phyloP scores from a whole-genome alignment of 2,113 vertebrate species.

The Plectropomus leopardus region DNA sequence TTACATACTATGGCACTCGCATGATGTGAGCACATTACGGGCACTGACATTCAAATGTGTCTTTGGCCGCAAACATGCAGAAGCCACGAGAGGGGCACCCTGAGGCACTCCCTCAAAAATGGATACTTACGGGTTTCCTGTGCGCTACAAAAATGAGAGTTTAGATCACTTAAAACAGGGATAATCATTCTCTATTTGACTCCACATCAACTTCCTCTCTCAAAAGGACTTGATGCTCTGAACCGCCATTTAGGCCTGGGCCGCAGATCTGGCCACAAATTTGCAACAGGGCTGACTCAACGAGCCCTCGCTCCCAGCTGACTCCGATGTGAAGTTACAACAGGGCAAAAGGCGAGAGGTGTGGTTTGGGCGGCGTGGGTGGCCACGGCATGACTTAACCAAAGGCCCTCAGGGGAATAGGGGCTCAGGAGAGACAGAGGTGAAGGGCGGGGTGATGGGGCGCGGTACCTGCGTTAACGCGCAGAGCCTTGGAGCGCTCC shows the following conservation, averaged over 20 bases:
- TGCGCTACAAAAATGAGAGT: slow-evolving; percentile 58
- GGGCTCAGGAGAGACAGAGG: slow-evolving; percentile 19
- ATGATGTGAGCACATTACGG: slow-evolving; percentile 28
- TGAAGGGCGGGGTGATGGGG: slow-evolving; percentile 35
- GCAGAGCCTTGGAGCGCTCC: slow-evolving; percentile 91
- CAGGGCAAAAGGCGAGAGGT: slow-evolving; percentile 66
- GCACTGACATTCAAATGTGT: slow-evolving; percentile 43
- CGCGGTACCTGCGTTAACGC: slow-evolving; percentile 91
- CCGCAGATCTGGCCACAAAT: slow-evolving; percentile 78
- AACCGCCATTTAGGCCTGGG: slow-evolving; percentile 65
- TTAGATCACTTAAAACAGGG: slow-evolving; percentile 38
- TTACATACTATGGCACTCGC: slow-evolving; percentile 43
- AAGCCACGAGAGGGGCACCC: slow-evolving; percentile 62
- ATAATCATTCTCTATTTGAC: slow-evolving; percentile 56
- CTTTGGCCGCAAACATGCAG: slow-evolving; percentile 48
- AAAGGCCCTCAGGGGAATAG: slow-evolving; percentile 23
- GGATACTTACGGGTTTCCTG: slow-evolving; percentile 74
- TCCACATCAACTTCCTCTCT: slow-evolving; percentile 56
- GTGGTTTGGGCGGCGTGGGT: slow-evolving; percentile 80
- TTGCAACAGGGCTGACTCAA: slow-evolving; percentile 80
- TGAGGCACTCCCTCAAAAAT: slow-evolving; percentile 72
- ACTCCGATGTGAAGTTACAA: slow-evolving; percentile 69
- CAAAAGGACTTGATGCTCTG: slow-evolving; percentile 60
- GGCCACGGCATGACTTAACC: slow-evolving; percentile 69
- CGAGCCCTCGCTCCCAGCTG: slow-evolving; percentile 68